These are phyloP conservation scores for Podargus strigoides DNA, from an alignment of 2,797 vertebrate genomes.

Conservation along the genomic window DNA sequence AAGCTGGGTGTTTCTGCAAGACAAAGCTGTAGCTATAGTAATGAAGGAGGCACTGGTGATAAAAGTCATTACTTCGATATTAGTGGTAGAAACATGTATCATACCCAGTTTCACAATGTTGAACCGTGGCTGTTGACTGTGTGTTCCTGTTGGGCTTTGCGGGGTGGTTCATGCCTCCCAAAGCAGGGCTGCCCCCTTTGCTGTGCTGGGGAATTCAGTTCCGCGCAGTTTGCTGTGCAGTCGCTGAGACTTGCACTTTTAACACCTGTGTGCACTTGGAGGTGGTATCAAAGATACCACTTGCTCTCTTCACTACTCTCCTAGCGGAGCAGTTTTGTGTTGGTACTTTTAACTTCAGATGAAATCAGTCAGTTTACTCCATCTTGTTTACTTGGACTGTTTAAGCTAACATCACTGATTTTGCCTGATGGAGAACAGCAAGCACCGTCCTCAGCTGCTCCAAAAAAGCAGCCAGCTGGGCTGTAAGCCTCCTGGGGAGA, in stretches of 20 bases:
- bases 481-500: fast-evolving
- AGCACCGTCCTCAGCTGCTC: not conserved
- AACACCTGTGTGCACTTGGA: not conserved
- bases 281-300: not conserved
- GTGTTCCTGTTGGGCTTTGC: not conserved
- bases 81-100: not conserved
- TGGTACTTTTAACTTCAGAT: not conserved
- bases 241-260: not conserved
- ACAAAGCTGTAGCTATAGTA: not conserved
- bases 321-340: not conserved
- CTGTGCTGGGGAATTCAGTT: not conserved
- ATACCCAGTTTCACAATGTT: not conserved
- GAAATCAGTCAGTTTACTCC: not conserved
- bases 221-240: fast-evolving
- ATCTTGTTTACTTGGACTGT: not conserved
- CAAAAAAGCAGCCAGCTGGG: not conserved
- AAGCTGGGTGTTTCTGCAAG: not conserved
- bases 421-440: not conserved
- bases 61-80: not conserved
- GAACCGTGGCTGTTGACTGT: not conserved
- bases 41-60: not conserved
- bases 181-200: not conserved
- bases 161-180: not conserved
- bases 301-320: not conserved
- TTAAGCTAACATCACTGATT: not conserved